phyloP scores from a whole-genome alignment of 2,888 invertebrate genomes.

The Polyploca ridens region DNA sequence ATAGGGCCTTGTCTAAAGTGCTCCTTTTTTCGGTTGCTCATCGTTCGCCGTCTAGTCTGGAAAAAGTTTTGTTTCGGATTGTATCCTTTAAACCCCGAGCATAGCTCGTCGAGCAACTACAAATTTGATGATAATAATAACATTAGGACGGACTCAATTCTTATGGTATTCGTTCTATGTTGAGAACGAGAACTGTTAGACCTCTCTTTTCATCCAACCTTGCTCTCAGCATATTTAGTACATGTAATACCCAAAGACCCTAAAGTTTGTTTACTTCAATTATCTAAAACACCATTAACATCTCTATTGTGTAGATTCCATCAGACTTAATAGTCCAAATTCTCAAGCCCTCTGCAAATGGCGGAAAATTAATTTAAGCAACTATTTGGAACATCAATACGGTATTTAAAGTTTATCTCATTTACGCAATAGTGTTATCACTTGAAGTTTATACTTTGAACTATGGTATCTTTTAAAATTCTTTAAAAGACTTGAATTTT shows the following conservation, averaged over 20 bases:
- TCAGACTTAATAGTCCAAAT: not conserved
- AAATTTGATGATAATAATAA: too few species aligned
- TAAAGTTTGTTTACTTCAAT: slow-evolving; percentile 4
- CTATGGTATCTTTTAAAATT: not conserved
- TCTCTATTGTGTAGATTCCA: not conserved
- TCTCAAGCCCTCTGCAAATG: not conserved
- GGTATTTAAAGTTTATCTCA: not conserved
- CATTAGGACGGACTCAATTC: not conserved
- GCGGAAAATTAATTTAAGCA: slow-evolving; percentile 4
- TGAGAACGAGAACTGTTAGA: not conserved
- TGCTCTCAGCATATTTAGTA: not conserved
- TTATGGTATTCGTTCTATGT: not conserved
- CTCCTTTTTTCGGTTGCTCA: too few species aligned
- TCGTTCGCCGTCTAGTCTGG: too few species aligned
- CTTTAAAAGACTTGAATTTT: not conserved
- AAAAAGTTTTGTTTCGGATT: too few species aligned
- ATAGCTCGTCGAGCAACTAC: too few species aligned
- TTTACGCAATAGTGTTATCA: not conserved
- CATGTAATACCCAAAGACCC: not conserved
- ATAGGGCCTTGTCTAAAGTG: too few species aligned
- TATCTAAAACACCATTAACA: slow-evolving; percentile 5
- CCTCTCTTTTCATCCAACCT: not conserved
- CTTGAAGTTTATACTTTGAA: not conserved
- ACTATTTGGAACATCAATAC: not conserved
- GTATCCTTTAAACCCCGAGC: too few species aligned